Evolutionary conservation across 2,888 invertebrate species (phyloP), one percentile per base, ranked within the genome.

Genomic region (Troides oblongomaculatus): DNA sequence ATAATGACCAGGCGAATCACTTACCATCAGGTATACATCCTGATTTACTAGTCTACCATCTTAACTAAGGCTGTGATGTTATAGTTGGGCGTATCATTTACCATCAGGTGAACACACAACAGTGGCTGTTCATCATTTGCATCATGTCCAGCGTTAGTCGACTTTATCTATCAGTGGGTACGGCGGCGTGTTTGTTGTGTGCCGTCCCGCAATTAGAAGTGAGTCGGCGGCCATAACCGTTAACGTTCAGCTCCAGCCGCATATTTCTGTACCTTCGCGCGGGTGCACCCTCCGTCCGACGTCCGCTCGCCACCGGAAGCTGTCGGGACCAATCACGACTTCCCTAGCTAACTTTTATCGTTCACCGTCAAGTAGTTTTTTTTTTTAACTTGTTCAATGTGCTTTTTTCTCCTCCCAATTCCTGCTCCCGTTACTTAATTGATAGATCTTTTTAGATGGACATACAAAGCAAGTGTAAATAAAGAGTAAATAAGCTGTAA

Each of bases 241-340:
- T 91, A 92, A 92, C 90, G 92, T 90, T 91, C 88, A 92, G 90
- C 84, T 87, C 88, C 88, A 88, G 85, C 85, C 90, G 88, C 91
- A 91, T 90, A 90, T 90, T 90, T 88, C 89, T 86, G 84, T 88
- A 88, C 90, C 90, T 90, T 87, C 88, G 86, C 87, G 86, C 90
- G 84, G 86, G 86, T 88, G 89, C 89, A 86, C 88, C 87, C 86
- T 84, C 87, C 81, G 63, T 70, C 39, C 10, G 39, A 7, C 39
- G 39, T 39, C 39, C 10, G 39, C 39, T 39, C 39, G 56, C 46
- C 50, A 50, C 62, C 66, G 50, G 23, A 36, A 39, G 39, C 39
- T 59, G 62, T 62, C 65, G 62, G 59, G 66, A 61, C 69, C 66
- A 66, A 70, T 70, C 70, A 62, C 57, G 56, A 25, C 62, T 50